These are phyloP conservation scores for Vanessa cardui DNA, from an alignment of 2,888 invertebrate genomes.

Conservation along the genomic window DNA sequence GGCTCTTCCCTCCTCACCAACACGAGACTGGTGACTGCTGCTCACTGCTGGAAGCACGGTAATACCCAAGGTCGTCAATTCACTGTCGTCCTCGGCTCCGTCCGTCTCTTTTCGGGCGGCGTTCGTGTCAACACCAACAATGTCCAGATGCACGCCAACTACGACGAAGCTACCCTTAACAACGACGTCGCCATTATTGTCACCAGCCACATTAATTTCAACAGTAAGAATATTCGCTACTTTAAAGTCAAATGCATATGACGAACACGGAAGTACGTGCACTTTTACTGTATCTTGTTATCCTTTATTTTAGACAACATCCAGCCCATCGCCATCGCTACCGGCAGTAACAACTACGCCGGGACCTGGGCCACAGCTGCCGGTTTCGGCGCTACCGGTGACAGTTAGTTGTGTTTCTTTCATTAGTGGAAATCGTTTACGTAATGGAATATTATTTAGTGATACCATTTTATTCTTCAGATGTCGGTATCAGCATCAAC, in stretches of 20 bases:
- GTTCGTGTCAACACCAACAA: conserved; percentile 45
- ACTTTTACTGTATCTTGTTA: too few relatives aligned
- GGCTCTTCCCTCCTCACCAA: conserved; percentile 57
- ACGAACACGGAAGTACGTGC: too few relatives aligned
- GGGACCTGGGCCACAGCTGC: conserved; percentile 34
- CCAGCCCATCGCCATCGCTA: conserved; percentile 50
- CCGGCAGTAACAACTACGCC: conserved; percentile 41
- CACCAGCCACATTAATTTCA: conserved; percentile 32
- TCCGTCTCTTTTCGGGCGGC: conserved; percentile 49
- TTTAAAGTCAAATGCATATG: too few relatives aligned
- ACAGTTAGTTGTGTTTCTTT: background rate
- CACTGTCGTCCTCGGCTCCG: conserved; percentile 54
- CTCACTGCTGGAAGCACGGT: conserved; percentile 55
- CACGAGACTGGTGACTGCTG: conserved; percentile 52
- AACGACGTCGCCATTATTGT: conserved; percentile 54
- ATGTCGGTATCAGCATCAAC: background rate
- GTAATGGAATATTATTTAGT: too few relatives aligned
- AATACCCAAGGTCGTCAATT: conserved; percentile 51
- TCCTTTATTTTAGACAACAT: conserved; percentile 53
- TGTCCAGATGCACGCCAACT: conserved; percentile 48
- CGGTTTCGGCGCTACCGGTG: too few relatives aligned
- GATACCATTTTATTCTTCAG: conserved; percentile 12
- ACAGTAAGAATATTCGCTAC: conserved; percentile 22
- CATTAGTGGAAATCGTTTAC: background rate
- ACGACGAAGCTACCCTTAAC: conserved; percentile 36